Conservation (phyloP, 2,113 vertebrate species). For the Siniperca knerii region DNA sequence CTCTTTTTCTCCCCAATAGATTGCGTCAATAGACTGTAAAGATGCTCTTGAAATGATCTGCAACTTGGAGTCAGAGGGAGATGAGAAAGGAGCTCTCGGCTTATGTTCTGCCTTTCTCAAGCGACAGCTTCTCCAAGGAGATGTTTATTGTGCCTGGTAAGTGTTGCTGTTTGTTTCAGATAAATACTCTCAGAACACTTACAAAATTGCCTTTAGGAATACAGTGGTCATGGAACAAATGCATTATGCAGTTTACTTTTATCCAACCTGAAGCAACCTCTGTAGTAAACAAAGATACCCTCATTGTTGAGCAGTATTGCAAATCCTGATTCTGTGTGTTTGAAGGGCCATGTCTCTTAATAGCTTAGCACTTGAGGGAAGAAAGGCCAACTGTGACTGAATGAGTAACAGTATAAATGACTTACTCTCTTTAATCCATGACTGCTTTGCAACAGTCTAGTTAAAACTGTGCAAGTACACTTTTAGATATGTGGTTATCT, state of each 20-base stretch:
- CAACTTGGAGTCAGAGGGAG: conserved; percentile 98
- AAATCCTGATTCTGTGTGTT: neutral
- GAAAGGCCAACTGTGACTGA: neutral
- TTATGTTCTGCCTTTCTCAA: conserved; percentile 97
- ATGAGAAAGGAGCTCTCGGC: conserved; percentile 95
- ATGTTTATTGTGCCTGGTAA: conserved; percentile 99
- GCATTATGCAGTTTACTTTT: conserved; percentile 3
- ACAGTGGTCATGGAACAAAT: neutral
- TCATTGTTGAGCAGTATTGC: neutral
- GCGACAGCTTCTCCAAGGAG: conserved; percentile 96
- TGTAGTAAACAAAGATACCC: neutral
- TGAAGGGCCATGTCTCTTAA: neutral
- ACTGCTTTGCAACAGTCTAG: neutral
- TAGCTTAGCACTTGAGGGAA: neutral
- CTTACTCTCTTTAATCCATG: neutral
- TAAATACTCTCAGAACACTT: neutral
- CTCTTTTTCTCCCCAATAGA: conserved; percentile 79
- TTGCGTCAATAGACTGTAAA: conserved; percentile 97
- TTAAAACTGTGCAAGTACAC: neutral
- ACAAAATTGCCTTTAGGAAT: neutral
- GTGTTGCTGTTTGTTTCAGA: conserved; percentile 55
- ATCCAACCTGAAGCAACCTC: conserved; percentile 2
- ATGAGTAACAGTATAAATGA: neutral
- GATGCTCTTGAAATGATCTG: conserved; percentile 99
- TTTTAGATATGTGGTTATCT: neutral